phyloP scores from a whole-genome alignment of 2,113 vertebrate genomes.

The Nesogale talazaci region DNA sequence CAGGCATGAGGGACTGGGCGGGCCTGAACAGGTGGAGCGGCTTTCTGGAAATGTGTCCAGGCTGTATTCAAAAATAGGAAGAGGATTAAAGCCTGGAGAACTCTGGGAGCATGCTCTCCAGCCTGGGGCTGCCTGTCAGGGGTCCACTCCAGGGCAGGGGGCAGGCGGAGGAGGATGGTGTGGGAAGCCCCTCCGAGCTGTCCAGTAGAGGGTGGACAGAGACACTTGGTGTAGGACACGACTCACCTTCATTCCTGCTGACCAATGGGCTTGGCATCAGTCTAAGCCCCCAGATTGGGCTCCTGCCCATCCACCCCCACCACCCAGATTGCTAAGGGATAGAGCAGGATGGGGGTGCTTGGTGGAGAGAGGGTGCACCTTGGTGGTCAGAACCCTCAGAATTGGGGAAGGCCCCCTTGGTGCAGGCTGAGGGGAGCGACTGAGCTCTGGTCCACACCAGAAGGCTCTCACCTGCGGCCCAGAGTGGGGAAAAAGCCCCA shows the following conservation, averaged over 20 bases:
- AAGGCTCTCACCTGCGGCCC: neutral
- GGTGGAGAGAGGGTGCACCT: neutral
- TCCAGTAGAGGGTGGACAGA: neutral
- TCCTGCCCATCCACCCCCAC: neutral
- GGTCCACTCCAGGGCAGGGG: too few relatives aligned
- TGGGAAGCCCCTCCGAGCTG: neutral
- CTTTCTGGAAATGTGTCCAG: neutral
- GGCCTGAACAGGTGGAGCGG: too few relatives aligned
- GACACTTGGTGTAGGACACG: too few relatives aligned
- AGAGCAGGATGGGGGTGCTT: neutral
- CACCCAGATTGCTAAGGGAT: neutral
- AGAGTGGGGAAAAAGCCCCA: neutral
- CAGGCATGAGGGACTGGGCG: neutral
- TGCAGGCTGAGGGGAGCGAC: neutral
- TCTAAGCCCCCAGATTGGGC: too few relatives aligned
- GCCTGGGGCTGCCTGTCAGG: too few relatives aligned
- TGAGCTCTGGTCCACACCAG: rapidly evolving
- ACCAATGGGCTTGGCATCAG: too few relatives aligned
- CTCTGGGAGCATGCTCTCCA: too few relatives aligned
- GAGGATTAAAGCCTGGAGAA: neutral
- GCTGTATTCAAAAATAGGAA: neutral
- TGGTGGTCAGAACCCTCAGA: neutral
- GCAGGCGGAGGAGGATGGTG: too few relatives aligned
- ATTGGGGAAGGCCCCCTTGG: neutral
- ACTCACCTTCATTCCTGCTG: too few relatives aligned